Evolutionary conservation across 2,797 vertebrate species (phyloP).

Genomic region (Zalophus californianus): DNA sequence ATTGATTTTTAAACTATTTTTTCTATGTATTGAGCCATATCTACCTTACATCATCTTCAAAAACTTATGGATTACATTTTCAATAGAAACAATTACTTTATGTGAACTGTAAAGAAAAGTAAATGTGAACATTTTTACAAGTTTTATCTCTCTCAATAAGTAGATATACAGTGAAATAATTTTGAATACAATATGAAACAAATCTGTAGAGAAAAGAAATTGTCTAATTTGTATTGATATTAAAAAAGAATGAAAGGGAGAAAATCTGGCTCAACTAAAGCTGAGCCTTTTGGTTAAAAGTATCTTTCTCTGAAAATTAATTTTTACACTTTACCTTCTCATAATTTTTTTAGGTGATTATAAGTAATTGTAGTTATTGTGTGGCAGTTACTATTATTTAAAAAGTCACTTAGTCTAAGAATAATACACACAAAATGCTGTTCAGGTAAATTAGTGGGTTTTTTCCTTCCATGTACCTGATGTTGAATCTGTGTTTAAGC

Average conservation of each 20-base stretch:
- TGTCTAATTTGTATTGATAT: constrained; percentile 20
- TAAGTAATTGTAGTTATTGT: constrained; percentile 46
- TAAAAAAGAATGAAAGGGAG: background rate
- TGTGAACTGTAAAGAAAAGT: constrained; percentile 29
- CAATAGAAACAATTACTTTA: constrained; percentile 56
- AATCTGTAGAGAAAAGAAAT: constrained; percentile 48
- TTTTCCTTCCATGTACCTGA: constrained; percentile 66
- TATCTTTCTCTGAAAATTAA: constrained; percentile 46
- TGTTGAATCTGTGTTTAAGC: background rate
- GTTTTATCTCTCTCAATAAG: constrained; percentile 36
- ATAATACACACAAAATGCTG: constrained; percentile 60
- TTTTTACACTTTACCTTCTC: constrained; percentile 50
- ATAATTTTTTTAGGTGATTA: constrained; percentile 42
- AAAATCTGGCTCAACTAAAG: background rate
- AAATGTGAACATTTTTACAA: background rate
- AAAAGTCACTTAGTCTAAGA: constrained; percentile 61
- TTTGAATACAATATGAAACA: constrained; percentile 43
- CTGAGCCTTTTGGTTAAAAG: background rate
- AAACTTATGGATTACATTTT: constrained; percentile 13
- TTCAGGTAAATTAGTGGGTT: constrained; percentile 53
- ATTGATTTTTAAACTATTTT: constrained; percentile 37
- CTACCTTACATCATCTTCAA: constrained; percentile 29
- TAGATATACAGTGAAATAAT: background rate
- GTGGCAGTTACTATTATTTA: constrained; percentile 19
- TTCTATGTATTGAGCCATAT: background rate